phyloP scores from a whole-genome alignment of 1,140 invertebrate species.

The Listronotus oregonensis region DNA sequence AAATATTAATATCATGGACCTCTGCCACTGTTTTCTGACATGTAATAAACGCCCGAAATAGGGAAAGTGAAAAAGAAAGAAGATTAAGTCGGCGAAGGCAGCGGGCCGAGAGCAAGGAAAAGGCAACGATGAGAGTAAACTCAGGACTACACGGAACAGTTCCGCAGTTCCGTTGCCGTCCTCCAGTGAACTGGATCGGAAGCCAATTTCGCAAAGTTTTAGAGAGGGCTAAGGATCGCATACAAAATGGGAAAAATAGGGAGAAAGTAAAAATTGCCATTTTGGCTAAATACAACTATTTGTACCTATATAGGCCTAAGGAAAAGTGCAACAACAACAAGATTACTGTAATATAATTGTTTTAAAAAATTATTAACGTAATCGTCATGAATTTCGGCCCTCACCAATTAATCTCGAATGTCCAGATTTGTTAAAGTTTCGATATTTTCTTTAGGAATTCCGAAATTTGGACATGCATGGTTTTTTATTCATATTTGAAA shows the following conservation, averaged over 20 bases:
- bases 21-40: conserved; percentile 21
- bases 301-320: too few relatives aligned
- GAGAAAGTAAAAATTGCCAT: too few relatives aligned
- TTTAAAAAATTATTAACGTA: too few relatives aligned
- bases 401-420: too few relatives aligned
- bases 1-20: not conserved
- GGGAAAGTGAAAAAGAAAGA: conserved; percentile 67
- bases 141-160: conserved; percentile 23
- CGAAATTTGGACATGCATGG: too few relatives aligned
- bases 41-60: conserved; percentile 49
- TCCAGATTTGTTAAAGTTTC: too few relatives aligned
- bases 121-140: conserved; percentile 8
- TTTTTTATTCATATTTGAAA: too few relatives aligned
- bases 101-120: conserved; percentile 4
- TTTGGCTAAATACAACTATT: too few relatives aligned
- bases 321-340: too few relatives aligned
- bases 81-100: conserved; percentile 58
- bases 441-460: too few relatives aligned
- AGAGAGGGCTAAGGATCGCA: conserved; percentile 53
- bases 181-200: conserved; percentile 59
- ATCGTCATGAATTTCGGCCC: too few relatives aligned
- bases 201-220: conserved; percentile 60
- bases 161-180: conserved; percentile 52
- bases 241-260: conserved; percentile 55
- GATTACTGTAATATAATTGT: too few relatives aligned